Evolutionary conservation across 2,797 vertebrate species (phyloP), one percentile per base, ranked within the genome.

Genomic region (Podargus strigoides): DNA sequence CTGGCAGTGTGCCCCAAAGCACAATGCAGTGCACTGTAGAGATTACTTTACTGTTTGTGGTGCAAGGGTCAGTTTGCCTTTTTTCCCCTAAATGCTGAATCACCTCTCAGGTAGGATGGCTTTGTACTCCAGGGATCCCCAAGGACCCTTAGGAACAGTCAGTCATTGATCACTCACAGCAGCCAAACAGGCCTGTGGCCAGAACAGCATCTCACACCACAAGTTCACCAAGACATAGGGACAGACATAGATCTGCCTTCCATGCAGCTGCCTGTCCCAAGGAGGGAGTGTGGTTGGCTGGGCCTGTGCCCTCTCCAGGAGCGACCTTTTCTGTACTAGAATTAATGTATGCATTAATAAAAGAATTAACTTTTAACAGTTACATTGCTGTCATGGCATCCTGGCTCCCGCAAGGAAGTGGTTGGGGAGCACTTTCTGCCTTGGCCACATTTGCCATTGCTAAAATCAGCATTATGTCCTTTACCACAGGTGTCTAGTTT

Each of bases 241-340:
- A 21, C 28, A 8, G 59, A 67, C 2, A 1, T 6, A 62, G 49
- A 63, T 15, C 27, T 87, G 37, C 13, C 17, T 27, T 72, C 30
- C 30, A 14, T 5, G 9, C 0, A 1, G 13, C 30, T 72, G 34
- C 39, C 22, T 9, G 6, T 64, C 37, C 10, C n/a, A 64, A 14
- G 28, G 46, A 2, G 2, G 16, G 16, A 37, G 9, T 24, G 47
- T 20, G 4, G 17, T 17, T 78, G 41, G 3, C 41, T 78, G 39
- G 0, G 1, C 21, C 41, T 42, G 34, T 23, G 3, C 0, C 0
- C 12, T 53, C 21, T n/a, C 5, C 8, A 20, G 26, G 26, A 14
- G 10, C 44, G 34, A 50, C n/a, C 9, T 63, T 66, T 63, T 70
- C 62, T 83, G 14, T 30, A 23, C 30, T 24, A 32, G 27, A 87